Evolutionary conservation across 1,140 invertebrate genomes (phyloP), one percentile per base, ranked within the genome.

Genomic region (Lordiphosa collinella): DNA sequence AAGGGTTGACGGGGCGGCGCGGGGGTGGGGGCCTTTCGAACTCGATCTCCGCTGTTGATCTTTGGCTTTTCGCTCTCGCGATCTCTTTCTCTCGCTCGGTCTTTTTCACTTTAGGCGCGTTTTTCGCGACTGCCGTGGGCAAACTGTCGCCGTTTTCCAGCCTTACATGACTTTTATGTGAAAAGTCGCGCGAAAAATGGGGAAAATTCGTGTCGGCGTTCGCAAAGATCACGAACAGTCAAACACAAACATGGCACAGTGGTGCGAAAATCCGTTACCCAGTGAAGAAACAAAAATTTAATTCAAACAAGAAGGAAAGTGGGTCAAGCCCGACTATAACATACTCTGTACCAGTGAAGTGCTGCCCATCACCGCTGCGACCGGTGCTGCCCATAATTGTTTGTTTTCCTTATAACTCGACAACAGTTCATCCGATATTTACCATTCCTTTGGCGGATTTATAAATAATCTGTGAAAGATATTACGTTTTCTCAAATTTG

Each of bases 61-160:
- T 25, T 51, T 38, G 4, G n/a, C 34, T 37, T 13, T 12, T 10
- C n/a, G 6, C 3, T 13, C 3, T 13, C 29, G 13, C 47, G 29
- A 35, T 52, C 47, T 50, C 36, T 54, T 16, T 36, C 4, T 54
- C 46, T 49, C 13, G 1, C 9, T 60, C 32, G 44, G 25, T 22
- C 37, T 3, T 16, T 38, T 47, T 48, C 38, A 0, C 18, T 22
- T 5, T 56, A 61, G 74, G 49, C 70, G 74, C 73, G 60, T 70
- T 46, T 66, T 63, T 67, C 67, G 67, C 80, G 74, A 71, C 82
- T 84, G 82, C 78, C 86, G 73, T 76, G 82, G 56, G 78, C 82
- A 76, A 88, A 88, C 86, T 88, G 86, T 86, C 86, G 86, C 80
- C 80, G 62, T 70, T 84, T 84, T 88, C 86, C 86, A 87, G 82